Base-by-base conservation (phyloP, 2,113 vertebrate genomes). In the Callionymus lyra region DNA sequence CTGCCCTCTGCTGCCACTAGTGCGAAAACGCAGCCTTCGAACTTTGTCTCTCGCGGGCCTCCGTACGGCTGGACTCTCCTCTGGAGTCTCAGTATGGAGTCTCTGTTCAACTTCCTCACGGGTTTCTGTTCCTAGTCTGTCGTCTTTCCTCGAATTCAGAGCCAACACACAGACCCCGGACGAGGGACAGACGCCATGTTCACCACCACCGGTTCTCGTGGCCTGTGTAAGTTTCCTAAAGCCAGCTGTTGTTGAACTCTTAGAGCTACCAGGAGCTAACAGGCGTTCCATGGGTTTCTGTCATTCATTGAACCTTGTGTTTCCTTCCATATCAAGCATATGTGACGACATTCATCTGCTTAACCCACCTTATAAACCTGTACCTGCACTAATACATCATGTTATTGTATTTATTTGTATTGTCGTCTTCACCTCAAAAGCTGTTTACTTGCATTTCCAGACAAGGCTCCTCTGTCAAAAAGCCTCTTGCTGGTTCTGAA, bases 381-480 rank as follows among this genome's bases (percentile, higher is more conserved):
- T n/a, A n/a, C n/a, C n/a, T n/a, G n/a, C n/a, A n/a, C n/a, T n/a
- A n/a, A n/a, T n/a, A n/a, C n/a, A n/a, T n/a, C 21, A 27, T 27
- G 21, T 27, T n/a, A n/a, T 27, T 27, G 47, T n/a, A n/a, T n/a
- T n/a, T n/a, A n/a, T n/a, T 12, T 2, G 2, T 16, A 6, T 53
- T 38, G 12, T 31, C 17, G 11, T 1, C 16, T 21, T 17, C 34
- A 16, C 32, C 9, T 32, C 4, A 27, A 27, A 4, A 5, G 21
- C 21, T 27, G 8, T 27, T 10, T 58, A 8, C 68, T 6, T 53
- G 9, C 57, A 19, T 65, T 13, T 50, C 9, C 66, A 87, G 85
- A 87, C 65, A 86, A 83, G 65, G 83, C 84, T 50, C 85, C 85
- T 13, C 68, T 87, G 63, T 86, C 70, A 2, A 87, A 87, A 72